phyloP scores from a whole-genome alignment of 1,140 invertebrate genomes.

The Trichonephila clavipes region DNA sequence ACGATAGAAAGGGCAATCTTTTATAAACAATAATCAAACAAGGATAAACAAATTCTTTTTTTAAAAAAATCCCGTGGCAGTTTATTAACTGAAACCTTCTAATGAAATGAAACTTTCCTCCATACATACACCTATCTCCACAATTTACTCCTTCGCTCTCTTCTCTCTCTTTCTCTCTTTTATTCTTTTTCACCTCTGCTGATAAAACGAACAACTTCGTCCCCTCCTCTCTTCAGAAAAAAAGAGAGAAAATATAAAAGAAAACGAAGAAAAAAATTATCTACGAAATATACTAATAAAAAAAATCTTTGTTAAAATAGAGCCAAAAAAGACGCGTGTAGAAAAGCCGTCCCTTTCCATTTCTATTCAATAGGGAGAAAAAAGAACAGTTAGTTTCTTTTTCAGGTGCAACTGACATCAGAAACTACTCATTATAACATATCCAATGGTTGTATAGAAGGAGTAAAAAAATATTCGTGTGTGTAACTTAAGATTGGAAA shows the following conservation, averaged over 20 bases:
- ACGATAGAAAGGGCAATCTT: no score
- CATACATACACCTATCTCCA: neutral
- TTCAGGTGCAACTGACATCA: conserved; percentile 66
- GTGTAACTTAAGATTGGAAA: conserved; percentile 6
- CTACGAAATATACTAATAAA: neutral
- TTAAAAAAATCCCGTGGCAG: neutral
- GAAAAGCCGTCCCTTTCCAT: conserved; percentile 14
- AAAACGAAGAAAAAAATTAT: neutral
- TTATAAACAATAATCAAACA: no score
- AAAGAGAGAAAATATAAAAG: neutral
- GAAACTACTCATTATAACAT: conserved; percentile 62
- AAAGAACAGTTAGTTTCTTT: conserved; percentile 44
- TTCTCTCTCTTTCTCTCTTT: no score
- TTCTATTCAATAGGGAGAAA: conserved; percentile 18
- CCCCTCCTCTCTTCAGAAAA: neutral
- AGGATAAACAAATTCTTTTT: no score
- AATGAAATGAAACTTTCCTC: neutral
- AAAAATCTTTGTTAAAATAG: neutral
- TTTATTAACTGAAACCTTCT: neutral
- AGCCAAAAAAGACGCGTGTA: neutral
- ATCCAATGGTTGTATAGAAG: neutral
- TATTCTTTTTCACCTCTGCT: neutral
- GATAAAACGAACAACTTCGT: neutral
- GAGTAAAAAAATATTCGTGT: neutral
- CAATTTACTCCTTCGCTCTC: neutral